Evolutionary conservation across 2,888 invertebrate species (phyloP).

Genomic region (Drosophila falleni): DNA sequence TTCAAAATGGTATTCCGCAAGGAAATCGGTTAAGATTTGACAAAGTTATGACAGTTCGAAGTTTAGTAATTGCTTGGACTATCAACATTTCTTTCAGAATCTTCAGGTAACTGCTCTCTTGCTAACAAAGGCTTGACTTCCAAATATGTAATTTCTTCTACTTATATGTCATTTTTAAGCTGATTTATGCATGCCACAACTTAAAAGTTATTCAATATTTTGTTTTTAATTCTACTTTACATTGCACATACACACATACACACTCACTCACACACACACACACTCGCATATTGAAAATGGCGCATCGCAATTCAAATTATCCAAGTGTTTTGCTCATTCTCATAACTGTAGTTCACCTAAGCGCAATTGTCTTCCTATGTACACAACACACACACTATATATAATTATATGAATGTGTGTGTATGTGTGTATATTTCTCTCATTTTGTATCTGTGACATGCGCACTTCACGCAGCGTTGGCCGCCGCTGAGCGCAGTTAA

Average conservation of each 20-base stretch:
- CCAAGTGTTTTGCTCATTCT: constrained; percentile 31
- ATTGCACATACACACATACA: constrained; percentile 11
- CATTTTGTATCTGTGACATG: constrained; percentile 60
- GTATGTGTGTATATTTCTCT: constrained; percentile 22
- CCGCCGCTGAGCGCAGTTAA: constrained; percentile 56
- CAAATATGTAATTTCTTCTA: constrained; percentile 1
- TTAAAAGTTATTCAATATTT: constrained; percentile 8
- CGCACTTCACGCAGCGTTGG: constrained; percentile 74
- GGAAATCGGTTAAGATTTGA: no score
- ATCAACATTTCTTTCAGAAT: background rate
- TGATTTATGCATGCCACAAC: constrained; percentile 10
- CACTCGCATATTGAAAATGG: constrained; percentile 38
- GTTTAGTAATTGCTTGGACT: no score
- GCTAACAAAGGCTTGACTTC: background rate
- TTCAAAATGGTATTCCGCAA: no score
- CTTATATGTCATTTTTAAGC: background rate
- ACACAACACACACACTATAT: constrained; percentile 32
- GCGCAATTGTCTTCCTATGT: constrained; percentile 73
- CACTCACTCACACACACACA: constrained; percentile 1
- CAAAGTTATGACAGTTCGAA: no score
- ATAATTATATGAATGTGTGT: constrained; percentile 6
- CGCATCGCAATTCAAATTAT: constrained; percentile 50
- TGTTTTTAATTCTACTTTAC: constrained; percentile 1
- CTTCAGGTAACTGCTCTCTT: background rate
- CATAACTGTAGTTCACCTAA: constrained; percentile 50